Base-by-base conservation (phyloP, 2,113 vertebrate species). In the Petaurus breviceps region DNA sequence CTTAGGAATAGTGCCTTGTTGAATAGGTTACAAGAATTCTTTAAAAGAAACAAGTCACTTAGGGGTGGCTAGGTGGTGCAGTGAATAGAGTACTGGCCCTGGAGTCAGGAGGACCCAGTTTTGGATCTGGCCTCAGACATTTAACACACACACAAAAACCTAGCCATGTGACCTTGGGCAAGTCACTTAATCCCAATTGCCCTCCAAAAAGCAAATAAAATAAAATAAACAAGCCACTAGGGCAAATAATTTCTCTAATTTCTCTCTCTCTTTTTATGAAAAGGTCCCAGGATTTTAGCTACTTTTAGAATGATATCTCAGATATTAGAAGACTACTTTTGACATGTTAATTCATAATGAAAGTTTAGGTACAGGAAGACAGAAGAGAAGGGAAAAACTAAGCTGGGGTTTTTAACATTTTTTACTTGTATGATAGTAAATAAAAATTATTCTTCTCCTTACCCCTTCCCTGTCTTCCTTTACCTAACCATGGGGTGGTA, bases 351-450 rank as follows among this genome's bases (percentile, higher is more conserved):
- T 9, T 31, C 92, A 90, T 23, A 84, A 3, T 94, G 90, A 90
- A 92, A 89, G 51, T 68, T 19, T 23, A 91, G 57, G 1, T 90
- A 11, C 43, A 95, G 84, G 47, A 90, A 90, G 28, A 61, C 11
- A 92, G 89, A 51, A 14, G 61, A 92, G 91, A 92, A 93, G n/a
- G 9, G 92, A 19, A 61, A 46, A 92, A 61, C 53, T 37, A 92
- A 94, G 37, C 16, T 22, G 43, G 91, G 22, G 31, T 92, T 92
- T 94, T 94, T 43, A 51, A 46, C 4, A 52, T 92, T 91, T 55
- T 90, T 25, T 90, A 1, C 90, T 93, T 93, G 8, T 92, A 26
- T 90, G 43, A 26, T 23, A 37, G 5, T 55, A 19, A 68, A n/a
- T 37, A n/a, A 68, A 11, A n/a, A 37, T 68, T 68, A n/a, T 68